Evolutionary conservation across 2,113 vertebrate genomes (phyloP).

Genomic region (Eulacestoma nigropectus): DNA sequence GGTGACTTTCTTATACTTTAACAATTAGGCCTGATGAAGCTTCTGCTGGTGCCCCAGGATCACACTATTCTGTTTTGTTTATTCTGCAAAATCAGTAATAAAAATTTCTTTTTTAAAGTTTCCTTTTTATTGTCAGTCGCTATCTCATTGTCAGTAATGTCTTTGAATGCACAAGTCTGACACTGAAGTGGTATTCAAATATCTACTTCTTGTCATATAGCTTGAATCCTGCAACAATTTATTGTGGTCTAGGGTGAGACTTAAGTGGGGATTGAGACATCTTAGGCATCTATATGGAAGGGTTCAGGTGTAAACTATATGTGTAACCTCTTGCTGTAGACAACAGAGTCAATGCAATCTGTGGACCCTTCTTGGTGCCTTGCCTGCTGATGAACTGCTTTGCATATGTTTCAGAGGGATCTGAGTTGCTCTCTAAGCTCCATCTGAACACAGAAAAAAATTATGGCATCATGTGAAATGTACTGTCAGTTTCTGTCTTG

Average conservation of each 20-base stretch:
- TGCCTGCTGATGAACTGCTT: neutral
- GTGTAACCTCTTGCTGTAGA: neutral
- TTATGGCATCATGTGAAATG: neutral
- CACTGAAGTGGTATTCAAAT: neutral
- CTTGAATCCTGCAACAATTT: neutral
- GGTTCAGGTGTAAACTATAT: neutral
- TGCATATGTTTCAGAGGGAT: neutral
- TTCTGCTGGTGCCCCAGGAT: neutral
- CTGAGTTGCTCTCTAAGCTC: neutral
- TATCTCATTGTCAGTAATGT: neutral
- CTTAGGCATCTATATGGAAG: neutral
- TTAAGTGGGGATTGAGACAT: neutral
- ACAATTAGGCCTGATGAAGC: neutral
- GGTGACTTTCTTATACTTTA: neutral
- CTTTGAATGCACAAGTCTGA: neutral
- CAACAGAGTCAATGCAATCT: neutral
- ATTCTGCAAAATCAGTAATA: neutral
- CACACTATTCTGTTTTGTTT: neutral
- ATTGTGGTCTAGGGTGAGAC: neutral
- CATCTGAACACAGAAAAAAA: neutral
- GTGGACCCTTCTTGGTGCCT: neutral
- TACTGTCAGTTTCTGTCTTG: neutral
- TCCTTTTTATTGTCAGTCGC: neutral
- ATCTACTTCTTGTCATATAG: neutral
- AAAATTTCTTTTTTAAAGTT: neutral